Evolutionary conservation across 2,888 invertebrate genomes (phyloP).

Genomic region (Elysia crispata): DNA sequence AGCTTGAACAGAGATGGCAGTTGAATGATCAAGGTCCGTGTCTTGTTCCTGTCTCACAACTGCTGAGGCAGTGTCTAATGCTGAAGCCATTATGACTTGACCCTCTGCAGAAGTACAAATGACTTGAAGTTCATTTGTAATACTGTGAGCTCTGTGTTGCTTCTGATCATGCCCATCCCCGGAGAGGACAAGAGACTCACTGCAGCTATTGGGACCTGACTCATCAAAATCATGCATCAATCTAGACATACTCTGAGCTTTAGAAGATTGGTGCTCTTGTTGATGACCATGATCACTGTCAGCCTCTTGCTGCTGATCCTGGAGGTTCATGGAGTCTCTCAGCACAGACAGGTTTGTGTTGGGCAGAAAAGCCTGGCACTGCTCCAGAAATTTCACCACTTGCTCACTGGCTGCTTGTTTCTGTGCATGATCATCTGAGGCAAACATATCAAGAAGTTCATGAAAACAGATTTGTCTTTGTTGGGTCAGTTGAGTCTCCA

Average conservation of each 20-base stretch:
- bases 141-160: neutral
- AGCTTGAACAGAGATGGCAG: too few species aligned
- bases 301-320: neutral
- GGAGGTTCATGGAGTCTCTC: too few species aligned
- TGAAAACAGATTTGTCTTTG: conserved; percentile 36
- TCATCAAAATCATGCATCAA: conserved; percentile 12
- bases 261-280: neutral
- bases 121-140: conserved; percentile 38
- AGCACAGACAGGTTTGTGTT: neutral
- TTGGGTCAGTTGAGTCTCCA: conserved; percentile 37
- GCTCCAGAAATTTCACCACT: conserved; percentile 41
- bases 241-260: neutral
- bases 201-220: neutral
- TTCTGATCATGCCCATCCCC: neutral
- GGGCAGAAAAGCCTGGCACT: conserved; percentile 27
- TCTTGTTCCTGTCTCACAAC: too few species aligned
- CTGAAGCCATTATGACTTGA: conserved; percentile 26
- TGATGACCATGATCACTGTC: conserved; percentile 24
- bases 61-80: neutral
- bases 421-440: conserved; percentile 20
- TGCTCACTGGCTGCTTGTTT: conserved; percentile 41
- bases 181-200: neutral
- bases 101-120: conserved; percentile 39
- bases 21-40: too few species aligned
- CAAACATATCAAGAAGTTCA: conserved; percentile 31